A percentile compares a stretch with the other conserved stretches of the same genome.
Conservation (phyloP, 2,797 vertebrate species). For the Avahi laniger region DNA sequence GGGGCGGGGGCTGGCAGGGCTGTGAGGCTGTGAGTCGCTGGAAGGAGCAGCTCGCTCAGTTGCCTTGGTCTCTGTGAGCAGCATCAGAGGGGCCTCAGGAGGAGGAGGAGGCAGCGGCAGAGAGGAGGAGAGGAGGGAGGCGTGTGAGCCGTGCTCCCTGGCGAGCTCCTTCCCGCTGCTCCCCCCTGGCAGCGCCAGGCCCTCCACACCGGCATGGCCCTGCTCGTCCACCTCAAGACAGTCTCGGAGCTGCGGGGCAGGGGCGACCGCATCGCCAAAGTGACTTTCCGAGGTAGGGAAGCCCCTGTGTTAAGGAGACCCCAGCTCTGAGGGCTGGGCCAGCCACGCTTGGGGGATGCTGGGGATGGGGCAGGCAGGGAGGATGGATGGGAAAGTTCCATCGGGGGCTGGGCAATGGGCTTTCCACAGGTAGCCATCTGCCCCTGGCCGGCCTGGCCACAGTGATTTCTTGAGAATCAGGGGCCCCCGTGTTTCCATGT, state of each 20-base stretch:
- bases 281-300: conserved; percentile 93
- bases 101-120: conserved; percentile 4
- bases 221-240: conserved; percentile 92
- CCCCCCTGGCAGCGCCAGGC: neutral
- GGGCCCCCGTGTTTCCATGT: neutral
- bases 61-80: conserved; percentile 75
- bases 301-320: neutral
- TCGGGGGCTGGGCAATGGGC: neutral
- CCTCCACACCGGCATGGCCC: conserved; percentile 85
- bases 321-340: neutral
- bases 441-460: neutral
- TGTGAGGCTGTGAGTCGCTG: conserved; percentile 39
- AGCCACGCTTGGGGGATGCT: neutral
- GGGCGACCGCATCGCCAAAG: conserved; percentile 94
- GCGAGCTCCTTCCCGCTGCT: conserved; percentile 25
- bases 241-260: conserved; percentile 91
- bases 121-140: conserved; percentile 34
- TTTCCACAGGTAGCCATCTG: neutral
- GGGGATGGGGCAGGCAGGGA: neutral
- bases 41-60: conserved; percentile 63
- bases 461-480: neutral
- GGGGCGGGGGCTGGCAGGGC: conserved; percentile 58
- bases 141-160: neutral
- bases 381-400: conserved; percentile 63
- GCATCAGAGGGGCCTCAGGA: conserved; percentile 2